Evolutionary conservation across 2,113 vertebrate species (phyloP).

Genomic region (Alouatta palliata): DNA sequence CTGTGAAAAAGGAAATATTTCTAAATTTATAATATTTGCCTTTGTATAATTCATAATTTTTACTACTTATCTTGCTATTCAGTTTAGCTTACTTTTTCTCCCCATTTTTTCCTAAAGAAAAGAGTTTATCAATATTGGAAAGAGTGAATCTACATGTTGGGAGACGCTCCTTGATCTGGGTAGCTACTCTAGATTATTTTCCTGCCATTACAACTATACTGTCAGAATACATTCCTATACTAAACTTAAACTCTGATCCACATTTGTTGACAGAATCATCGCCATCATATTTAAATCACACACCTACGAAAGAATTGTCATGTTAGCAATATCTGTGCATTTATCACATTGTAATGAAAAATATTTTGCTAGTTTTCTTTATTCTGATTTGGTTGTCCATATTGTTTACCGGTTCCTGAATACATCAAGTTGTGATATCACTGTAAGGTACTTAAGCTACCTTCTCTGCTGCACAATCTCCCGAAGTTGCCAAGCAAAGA

Average conservation of each 20-base stretch:
- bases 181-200: neutral
- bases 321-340: neutral
- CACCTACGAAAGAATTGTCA: neutral
- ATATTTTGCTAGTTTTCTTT: neutral
- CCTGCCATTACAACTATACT: neutral
- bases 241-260: neutral
- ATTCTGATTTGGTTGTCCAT: neutral
- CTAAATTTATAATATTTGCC: neutral
- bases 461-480: neutral
- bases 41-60: neutral
- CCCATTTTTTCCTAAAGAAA: neutral
- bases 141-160: neutral
- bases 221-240: constrained; percentile 1
- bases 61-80: neutral
- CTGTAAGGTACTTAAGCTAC: neutral
- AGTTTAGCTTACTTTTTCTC: neutral
- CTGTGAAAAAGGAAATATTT: neutral
- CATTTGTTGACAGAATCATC: constrained; percentile 10
- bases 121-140: neutral
- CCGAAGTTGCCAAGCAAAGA: neutral
- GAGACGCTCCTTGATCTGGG: neutral
- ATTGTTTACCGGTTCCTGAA: neutral
- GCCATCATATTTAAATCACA: neutral
- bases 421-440: neutral
- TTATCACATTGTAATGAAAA: neutral